These are phyloP conservation scores for Leptocoma aspasia DNA, from an alignment of 2,113 vertebrate genomes.

Conservation along the genomic window DNA sequence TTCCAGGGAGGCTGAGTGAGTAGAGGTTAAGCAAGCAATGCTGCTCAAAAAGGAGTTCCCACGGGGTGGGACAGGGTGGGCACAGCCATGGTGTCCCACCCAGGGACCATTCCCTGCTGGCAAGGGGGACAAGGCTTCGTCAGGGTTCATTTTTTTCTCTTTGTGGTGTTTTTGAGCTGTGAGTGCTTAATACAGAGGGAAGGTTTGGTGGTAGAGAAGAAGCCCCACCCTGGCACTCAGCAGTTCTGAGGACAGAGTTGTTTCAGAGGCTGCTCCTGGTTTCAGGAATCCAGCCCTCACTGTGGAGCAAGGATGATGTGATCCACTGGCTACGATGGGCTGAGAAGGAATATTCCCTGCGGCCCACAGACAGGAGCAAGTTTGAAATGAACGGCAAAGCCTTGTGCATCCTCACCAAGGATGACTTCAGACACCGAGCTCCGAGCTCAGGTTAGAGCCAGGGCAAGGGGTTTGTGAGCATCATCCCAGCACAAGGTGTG, in stretches of 20 bases:
- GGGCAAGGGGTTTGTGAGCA: neutral
- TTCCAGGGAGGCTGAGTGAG: conserved; percentile 85
- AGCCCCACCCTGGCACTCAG: neutral
- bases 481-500: neutral
- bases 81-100: neutral
- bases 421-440: conserved; percentile 88
- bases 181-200: neutral
- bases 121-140: neutral
- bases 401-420: conserved; percentile 91
- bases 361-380: conserved; percentile 50
- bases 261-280: conserved; percentile 1
- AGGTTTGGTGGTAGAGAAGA: neutral
- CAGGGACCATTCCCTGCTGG: neutral
- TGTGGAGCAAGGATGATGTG: conserved; percentile 92
- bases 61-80: neutral
- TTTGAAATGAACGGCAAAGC: conserved; percentile 93
- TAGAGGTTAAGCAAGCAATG: neutral
- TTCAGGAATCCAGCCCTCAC: conserved; percentile 87
- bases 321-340: conserved; percentile 91
- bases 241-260: neutral
- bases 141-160: neutral
- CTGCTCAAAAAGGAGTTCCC: neutral
- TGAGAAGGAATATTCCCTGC: conserved; percentile 85
- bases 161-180: neutral
- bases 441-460: conserved; percentile 83